Conservation (phyloP, 23 tunicate genomes). For the Styela clava region DNA sequence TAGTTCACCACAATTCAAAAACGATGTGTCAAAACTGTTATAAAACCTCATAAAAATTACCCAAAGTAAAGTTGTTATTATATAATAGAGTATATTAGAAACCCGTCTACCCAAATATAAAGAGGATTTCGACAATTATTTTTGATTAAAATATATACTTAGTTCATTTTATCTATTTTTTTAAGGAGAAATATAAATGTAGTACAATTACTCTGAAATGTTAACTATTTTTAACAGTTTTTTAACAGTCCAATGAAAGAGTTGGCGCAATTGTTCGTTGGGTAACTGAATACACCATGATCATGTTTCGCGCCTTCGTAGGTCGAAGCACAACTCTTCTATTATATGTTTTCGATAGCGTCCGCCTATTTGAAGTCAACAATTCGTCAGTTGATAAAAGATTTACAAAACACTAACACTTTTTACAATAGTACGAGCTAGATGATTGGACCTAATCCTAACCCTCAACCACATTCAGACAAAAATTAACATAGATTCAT, state of each 20-base stretch:
- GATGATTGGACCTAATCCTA: not conserved
- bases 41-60: too few species aligned
- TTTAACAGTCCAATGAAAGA: not conserved
- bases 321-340: not conserved
- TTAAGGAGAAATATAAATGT: too few species aligned
- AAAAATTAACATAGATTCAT: too few species aligned
- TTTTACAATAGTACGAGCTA: not conserved
- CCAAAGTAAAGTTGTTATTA: too few species aligned
- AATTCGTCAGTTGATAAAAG: not conserved
- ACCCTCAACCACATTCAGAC: too few species aligned
- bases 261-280: not conserved
- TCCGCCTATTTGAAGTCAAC: constrained; percentile 25
- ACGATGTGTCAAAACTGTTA: too few species aligned
- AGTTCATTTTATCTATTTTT: too few species aligned
- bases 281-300: not conserved
- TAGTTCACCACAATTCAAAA: too few species aligned
- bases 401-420: not conserved
- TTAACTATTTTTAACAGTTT: not conserved
- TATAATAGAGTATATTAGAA: too few species aligned
- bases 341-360: not conserved
- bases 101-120: too few species aligned
- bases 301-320: not conserved
- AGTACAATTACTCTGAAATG: not conserved
- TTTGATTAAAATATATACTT: too few species aligned
- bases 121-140: too few species aligned